Base-by-base conservation (phyloP, 2,113 vertebrate species). In the Trichomycterus rosablanca region DNA sequence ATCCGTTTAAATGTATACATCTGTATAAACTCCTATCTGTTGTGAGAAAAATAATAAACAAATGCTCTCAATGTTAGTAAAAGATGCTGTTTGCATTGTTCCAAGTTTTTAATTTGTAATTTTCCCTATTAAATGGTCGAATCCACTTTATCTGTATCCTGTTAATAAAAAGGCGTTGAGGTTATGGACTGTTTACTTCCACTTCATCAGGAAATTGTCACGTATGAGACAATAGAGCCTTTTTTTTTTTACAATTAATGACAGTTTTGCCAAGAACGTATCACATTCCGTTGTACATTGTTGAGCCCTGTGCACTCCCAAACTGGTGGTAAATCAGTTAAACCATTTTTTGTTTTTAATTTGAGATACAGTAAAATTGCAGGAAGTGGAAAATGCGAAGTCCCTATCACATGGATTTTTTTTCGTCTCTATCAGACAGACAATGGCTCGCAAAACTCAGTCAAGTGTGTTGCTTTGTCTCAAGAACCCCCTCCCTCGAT, bases 221-320 rank as follows among this genome's bases (percentile, higher is more conserved):
- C 46, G 44, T 34, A 39, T 40, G 26, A 69, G 68, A 76, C 70
- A 78, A 78, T 74, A 71, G 57, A 59, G 45, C 39, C 23, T 14
- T 67, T 68, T 67, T 73, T n/a, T 62, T 68, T 71, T 73, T 71
- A 65, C 56, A 52, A 63, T 26, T 24, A 56, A 54, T 39, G 24
- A 53, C 44, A 57, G 66, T 32, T 66, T 61, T 72, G 74, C 60
- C 76, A 76, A 61, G 67, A 76, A 64, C 70, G 67, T 32, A 60
- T 68, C 43, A 46, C 50, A 67, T 74, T 67, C 63, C 67, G 34
- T 15, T 48, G 42, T 35, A 60, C 34, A 72, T 68, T 60, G 63
- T 67, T 56, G 34, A 56, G 26, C 43, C 56, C 23, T 34, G 39
- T 20, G 6, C 14, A 22, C 14, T 1, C 34, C 2, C 12, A 4